A percentile compares a stretch with the other conserved stretches of the same genome.
phyloP scores from a whole-genome alignment of 2,113 vertebrate species.

The Cheirogaleus medius region DNA sequence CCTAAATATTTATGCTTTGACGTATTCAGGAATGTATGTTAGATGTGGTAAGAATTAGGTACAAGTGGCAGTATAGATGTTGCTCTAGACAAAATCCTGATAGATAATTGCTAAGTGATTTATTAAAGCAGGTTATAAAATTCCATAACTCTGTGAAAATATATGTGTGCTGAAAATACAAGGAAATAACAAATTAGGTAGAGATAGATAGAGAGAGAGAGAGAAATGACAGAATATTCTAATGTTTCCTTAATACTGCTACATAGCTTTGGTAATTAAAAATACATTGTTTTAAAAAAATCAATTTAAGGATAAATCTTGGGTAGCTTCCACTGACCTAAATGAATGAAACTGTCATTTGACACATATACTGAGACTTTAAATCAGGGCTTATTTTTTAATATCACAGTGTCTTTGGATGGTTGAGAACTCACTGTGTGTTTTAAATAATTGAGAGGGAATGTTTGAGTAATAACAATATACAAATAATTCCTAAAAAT shows the following conservation, averaged over 20 bases:
- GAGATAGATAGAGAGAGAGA: neutral
- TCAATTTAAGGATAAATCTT: neutral
- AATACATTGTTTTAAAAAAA: neutral
- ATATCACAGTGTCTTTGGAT: neutral
- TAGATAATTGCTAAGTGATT: neutral
- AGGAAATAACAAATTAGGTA: neutral
- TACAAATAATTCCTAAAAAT: neutral
- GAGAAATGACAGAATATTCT: neutral
- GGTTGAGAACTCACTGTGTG: neutral
- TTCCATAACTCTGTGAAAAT: neutral
- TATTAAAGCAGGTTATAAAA: neutral
- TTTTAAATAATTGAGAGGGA: neutral
- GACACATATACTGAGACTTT: neutral
- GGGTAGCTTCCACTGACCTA: neutral
- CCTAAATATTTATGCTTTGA: neutral
- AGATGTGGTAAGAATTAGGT: neutral
- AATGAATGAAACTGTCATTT: neutral
- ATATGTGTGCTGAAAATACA: neutral
- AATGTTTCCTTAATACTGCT: neutral
- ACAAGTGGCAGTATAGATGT: neutral
- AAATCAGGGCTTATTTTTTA: neutral
- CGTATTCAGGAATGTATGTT: neutral
- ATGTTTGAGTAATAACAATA: neutral
- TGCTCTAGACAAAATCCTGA: neutral
- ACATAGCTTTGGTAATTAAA: neutral